phyloP scores from a whole-genome alignment of 2,888 invertebrate genomes.

The Drosophila nigricruria region DNA sequence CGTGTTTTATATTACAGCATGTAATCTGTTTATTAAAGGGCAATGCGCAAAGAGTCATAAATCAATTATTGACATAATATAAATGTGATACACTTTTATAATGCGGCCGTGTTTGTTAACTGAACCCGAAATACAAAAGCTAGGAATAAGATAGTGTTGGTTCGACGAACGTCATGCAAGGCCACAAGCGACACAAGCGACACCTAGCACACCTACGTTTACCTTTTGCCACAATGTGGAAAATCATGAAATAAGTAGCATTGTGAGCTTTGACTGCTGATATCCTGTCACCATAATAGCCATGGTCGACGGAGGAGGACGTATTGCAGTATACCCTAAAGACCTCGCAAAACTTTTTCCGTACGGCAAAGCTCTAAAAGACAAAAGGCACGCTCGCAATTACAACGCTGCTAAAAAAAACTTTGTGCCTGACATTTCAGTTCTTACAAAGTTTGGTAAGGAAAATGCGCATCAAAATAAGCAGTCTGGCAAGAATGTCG shows the following conservation, averaged over 20 bases:
- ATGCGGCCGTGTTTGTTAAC: constrained; percentile 34
- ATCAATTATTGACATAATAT: constrained; percentile 65
- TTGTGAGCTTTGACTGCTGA: constrained; percentile 27
- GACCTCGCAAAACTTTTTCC: constrained; percentile 51
- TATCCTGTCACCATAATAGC: constrained; percentile 8
- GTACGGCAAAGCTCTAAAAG: constrained; percentile 53
- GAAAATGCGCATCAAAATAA: constrained; percentile 73
- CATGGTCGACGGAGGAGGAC: neutral
- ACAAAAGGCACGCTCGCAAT: constrained; percentile 70
- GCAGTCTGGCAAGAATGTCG: constrained; percentile 30
- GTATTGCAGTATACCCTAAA: constrained; percentile 7
- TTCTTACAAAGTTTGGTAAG: constrained; percentile 39
- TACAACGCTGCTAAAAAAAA: constrained; percentile 65
- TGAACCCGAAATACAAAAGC: neutral
- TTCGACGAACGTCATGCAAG: constrained; percentile 50
- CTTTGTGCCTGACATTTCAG: constrained; percentile 70
- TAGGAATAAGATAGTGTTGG: constrained; percentile 18
- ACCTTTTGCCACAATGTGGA: neutral
- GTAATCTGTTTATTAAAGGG: constrained; percentile 9
- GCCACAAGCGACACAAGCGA: constrained; percentile 41
- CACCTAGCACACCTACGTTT: constrained; percentile 42
- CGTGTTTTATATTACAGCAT: neutral
- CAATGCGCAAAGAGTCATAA: constrained; percentile 43
- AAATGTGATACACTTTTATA: constrained; percentile 48
- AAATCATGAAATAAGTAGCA: constrained; percentile 15